Evolutionary conservation across 2,797 vertebrate genomes (phyloP), one percentile per base, ranked within the genome.

Genomic region (Uromys caudimaculatus): DNA sequence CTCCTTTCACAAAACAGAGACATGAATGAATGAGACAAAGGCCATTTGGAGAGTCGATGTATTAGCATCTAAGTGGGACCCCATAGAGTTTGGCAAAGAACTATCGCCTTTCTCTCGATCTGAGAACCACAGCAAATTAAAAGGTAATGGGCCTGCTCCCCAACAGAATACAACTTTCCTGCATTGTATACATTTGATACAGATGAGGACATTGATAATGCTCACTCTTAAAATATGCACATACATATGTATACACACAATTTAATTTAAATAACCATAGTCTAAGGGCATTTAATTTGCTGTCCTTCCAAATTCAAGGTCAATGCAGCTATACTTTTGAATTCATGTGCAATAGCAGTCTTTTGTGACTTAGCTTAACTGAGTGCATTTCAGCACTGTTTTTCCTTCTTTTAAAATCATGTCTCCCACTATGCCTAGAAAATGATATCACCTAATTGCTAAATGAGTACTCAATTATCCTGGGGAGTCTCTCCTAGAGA

Each of bases 361-460:
- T 47, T 87, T 60, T 87, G 54, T 71, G 71, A 82, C 27, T 35
- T 44, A 19, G 52, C 41, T 84, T 86, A 89, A 60, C 50, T 62
- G 14, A 44, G 9, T 13, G 29, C 35, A 52, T 50, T 50, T 56
- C 6, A 58, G 29, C 29, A 29, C 54, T 52, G n/a, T 32, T 90
- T 95, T 96, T 96, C 1, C 32, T 89, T 93, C 58, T 69, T 88
- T 85, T 19, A 24, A 71, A 96, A 67, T 76, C 17, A 7, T 71
- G 11, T 94, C 47, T 71, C 10, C 47, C n/a, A 73, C 12, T 89
- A 83, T 92, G 13, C 35, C 27, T 82, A 69, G 47, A 92, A 97
- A 92, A 97, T 69, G 32, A 96, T 93, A 96, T 79, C 73, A 32
- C 16, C 91, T 41, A 83, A 76, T 96, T 97, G 94, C 71, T 96